phyloP scores from a whole-genome alignment of 2,888 invertebrate species.

The Heteropelma amictum region DNA sequence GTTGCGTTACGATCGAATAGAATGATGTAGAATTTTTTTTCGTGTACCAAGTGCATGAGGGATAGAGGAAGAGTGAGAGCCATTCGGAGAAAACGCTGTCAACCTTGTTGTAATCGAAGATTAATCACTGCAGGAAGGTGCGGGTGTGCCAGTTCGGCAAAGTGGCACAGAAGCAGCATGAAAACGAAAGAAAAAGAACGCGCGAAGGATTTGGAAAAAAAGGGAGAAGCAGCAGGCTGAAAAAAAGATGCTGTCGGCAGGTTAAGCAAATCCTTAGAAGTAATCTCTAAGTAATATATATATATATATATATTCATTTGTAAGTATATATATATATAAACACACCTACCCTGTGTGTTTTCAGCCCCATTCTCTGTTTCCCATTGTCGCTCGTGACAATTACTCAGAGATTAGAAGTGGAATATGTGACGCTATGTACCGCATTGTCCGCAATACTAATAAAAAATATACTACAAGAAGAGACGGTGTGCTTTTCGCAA shows the following conservation, averaged over 20 bases:
- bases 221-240: conserved; percentile 31
- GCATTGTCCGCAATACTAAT: no score
- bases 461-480: conserved; percentile 22
- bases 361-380: conserved; percentile 59
- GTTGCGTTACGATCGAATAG: conserved; percentile 46
- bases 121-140: conserved; percentile 69
- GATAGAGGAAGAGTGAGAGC: conserved; percentile 27
- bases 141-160: conserved; percentile 45
- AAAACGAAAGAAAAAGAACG: conserved; percentile 13
- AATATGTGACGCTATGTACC: conserved; percentile 76
- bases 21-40: conserved; percentile 18
- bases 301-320: no score
- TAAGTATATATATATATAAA: no score
- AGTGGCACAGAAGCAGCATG: conserved; percentile 46
- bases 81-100: conserved; percentile 67
- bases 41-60: conserved; percentile 3
- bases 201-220: conserved; percentile 10
- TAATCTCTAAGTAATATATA: no score
- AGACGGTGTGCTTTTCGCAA: conserved; percentile 27
- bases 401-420: conserved; percentile 76
- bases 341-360: conserved; percentile 49
- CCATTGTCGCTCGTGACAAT: conserved; percentile 69
- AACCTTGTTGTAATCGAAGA: conserved; percentile 76
- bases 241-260: conserved; percentile 48
- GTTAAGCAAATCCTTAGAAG: conserved; percentile 50